Base-by-base conservation (phyloP, 1,140 invertebrate species). In the Hyles euphorbiae region DNA sequence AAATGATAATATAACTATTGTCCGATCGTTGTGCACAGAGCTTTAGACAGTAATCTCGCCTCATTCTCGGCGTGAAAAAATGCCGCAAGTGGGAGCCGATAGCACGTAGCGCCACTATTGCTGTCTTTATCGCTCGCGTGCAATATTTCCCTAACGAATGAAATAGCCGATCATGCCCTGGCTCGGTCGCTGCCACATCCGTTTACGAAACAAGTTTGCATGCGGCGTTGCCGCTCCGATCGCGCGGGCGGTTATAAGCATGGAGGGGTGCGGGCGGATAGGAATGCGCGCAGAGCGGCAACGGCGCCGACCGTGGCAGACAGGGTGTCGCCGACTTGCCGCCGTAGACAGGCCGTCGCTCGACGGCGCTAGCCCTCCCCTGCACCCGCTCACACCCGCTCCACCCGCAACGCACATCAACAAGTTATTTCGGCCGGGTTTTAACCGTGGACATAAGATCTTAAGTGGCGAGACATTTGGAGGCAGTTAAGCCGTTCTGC, bases 321-420 rank as follows among this genome's bases (percentile, higher is more conserved):
- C 94, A 95, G 93, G 94, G 94, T 95, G 94, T 95, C 94, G 94
- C 94, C 94, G 82, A 92, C 94, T 93, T 93, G 91, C 91, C 93
- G 91, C 89, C 91, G 91, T 92, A 92, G 93, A 94, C 93, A 93
- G 90, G 90, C 90, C 92, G 93, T 93, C 92, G 92, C 92, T 92
- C 83, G 80, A 71, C 86, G 86, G 86, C 86, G 86, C 83, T 87
- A 83, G 74, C 63, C 68, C 73, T 76, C 79, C 64, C 70, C 60
- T 66, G 40, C 67, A 67, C 68, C 74, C 77, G 63, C 78, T 54
- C 72, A 66, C 78, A 67, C 81, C 76, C 78, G 70, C 74, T 43
- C 66, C 60, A 68, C 81, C 69, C 80, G 74, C 77, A 72, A 60
- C 78, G 68, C 65, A 76, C 82, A 83, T 88, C 86, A 87, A 88